Evolutionary conservation across 2,888 invertebrate species (phyloP), one percentile per base, ranked within the genome.

Genomic region (Peribatodes rhomboidaria): DNA sequence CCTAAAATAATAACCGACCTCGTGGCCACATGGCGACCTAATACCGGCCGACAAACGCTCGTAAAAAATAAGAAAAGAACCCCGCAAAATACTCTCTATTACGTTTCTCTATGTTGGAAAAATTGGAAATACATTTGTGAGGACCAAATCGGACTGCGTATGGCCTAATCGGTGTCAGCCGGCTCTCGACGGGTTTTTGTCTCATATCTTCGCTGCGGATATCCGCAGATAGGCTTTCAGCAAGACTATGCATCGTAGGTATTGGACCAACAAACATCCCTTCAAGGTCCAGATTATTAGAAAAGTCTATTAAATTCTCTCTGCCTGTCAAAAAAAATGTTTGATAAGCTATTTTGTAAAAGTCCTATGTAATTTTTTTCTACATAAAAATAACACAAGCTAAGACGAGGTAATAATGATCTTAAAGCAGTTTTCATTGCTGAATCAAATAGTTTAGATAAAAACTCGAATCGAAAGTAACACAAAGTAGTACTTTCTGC

Each of bases 51-150:
- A 81, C 75, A 77, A 75, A 75, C 66, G 82, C 83, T 89, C 89
- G 88, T 91, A 90, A 91, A 90, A 90, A 90, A 89, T 87, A 85
- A 85, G 86, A 85, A 87, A 85, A 88, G 84, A 84, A 85, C 83
- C 81, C 83, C 85, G 86, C 87, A 87, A 91, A 90, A 89, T 87
- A 86, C 84, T 87, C 85, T 82, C 86, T 87, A 89, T 89, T 88
- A 89, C 87, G 84, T 82, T 82, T 81, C 81, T 75, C 79, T 79
- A 80, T 83, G 76, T 80, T 74, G 80, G 81, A 80, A 80, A 85
- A 86, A 90, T 89, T 88, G 88, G 87, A 86, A 87, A 87, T 80
- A 88, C 86, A 88, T 89, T 89, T 86, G 84, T 77, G 77, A 75
- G 76, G 74, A 78, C 76, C 71, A 74, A 82, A 80, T 80, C 72